Base-by-base conservation (phyloP, 2,113 vertebrate species). In the Odontesthes bonariensis region DNA sequence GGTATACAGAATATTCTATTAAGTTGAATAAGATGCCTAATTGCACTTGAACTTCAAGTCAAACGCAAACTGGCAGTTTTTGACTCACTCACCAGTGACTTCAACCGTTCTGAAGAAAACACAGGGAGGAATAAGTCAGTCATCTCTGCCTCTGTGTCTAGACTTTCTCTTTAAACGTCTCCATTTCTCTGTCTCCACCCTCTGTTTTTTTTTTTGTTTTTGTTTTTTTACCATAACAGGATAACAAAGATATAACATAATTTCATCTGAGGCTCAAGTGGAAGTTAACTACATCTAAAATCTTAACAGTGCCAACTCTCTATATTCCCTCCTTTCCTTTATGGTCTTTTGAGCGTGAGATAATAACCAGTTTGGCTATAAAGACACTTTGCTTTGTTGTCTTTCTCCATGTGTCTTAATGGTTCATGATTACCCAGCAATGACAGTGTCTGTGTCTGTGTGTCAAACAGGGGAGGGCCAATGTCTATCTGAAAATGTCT, bases 301-400 rank as follows among this genome's bases (percentile, higher is more conserved):
- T 53, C 59, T 55, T 47, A 72, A 65, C 64, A 59, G 40, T 69
- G 60, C 23, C 5, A 33, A 65, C 76, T 82, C 73, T 85, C 62
- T 79, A 33, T 68, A 67, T 74, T 42, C 52, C 69, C 52, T 60
- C 54, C 38, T 70, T 74, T 82, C 54, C 62, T 85, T 82, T 77
- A 79, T 88, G 65, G 77, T 61, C 68, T 78, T 76, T 84, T 86
- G 81, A 91, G 86, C 75, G 69, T 86, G 83, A 86, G 77, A 90
- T 90, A 88, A 92, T 88, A 73, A 86, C 73, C 13, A 44, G 81
- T 88, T 86, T 73, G 76, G 73, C 67, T 56, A 69, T 81, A 79
- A 77, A 84, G 80, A 84, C 88, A 86, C 86, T 90, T 85, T 90
- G 82, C 82, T 86, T 90, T 84, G 77, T 89, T 83, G 84, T 81